Evolutionary conservation across 2,113 vertebrate species (phyloP).

Genomic region (Strigops habroptila): DNA sequence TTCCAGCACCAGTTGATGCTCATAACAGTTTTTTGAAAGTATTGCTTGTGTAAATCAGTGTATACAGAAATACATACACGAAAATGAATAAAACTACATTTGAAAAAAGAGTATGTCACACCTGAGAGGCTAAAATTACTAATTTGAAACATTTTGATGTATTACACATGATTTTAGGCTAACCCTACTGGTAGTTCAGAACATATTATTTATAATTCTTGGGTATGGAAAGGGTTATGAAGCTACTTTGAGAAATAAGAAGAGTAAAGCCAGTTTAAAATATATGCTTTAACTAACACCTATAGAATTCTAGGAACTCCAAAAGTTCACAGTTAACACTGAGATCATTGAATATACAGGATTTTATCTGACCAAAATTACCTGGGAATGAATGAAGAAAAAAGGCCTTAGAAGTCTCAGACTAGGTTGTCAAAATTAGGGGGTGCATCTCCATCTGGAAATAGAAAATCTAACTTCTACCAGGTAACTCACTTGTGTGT

Average conservation of each 20-base stretch:
- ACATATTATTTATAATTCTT: constrained; percentile 31
- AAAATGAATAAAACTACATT: neutral
- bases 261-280: constrained; percentile 10
- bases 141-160: neutral
- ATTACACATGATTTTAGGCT: neutral
- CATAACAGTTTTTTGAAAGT: neutral
- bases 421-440: neutral
- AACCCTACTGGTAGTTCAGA: neutral
- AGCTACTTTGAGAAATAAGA: constrained; percentile 6
- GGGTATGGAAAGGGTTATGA: neutral
- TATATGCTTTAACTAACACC: neutral
- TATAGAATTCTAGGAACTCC: neutral
- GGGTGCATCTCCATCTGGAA: neutral
- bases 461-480: neutral
- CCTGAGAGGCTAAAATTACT: neutral
- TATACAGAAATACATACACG: neutral
- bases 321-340: neutral
- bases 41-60: neutral
- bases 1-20: neutral
- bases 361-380: neutral
- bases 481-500: neutral
- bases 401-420: neutral
- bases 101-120: neutral
- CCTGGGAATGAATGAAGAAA: neutral
- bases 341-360: neutral